phyloP scores from a whole-genome alignment of 1,140 invertebrate species.

The Bradynema listronoti region DNA sequence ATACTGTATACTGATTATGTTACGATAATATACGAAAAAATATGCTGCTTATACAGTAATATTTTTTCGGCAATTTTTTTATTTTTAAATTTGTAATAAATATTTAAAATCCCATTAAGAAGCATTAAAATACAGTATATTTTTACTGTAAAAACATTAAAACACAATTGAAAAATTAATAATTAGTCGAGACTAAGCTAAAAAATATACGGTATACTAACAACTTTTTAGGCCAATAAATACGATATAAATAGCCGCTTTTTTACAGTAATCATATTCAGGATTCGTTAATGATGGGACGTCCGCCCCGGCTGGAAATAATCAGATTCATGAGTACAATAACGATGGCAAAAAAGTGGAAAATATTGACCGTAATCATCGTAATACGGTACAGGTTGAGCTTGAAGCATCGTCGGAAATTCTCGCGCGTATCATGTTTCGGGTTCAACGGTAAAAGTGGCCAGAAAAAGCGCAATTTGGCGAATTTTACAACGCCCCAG shows the following conservation, averaged over 20 bases:
- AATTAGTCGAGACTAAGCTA: background rate
- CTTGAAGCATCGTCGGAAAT: slow-evolving; percentile 52
- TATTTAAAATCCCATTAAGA: too few relatives aligned
- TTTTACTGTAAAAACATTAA: too few relatives aligned
- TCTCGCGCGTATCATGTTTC: slow-evolving; percentile 41
- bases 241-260: background rate
- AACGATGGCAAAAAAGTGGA: slow-evolving; percentile 53
- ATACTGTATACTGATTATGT: too few relatives aligned
- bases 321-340: slow-evolving; percentile 56
- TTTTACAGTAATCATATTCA: slow-evolving; percentile 11
- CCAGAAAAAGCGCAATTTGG: slow-evolving; percentile 57
- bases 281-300: too few relatives aligned
- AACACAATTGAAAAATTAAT: background rate
- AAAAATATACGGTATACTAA: background rate
- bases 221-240: too few relatives aligned
- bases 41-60: too few relatives aligned
- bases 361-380: slow-evolving; percentile 56
- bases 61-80: too few relatives aligned
- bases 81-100: too few relatives aligned
- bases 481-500: slow-evolving; percentile 57
- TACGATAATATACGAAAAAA: too few relatives aligned
- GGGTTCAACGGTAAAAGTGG: slow-evolving; percentile 53
- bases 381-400: slow-evolving; percentile 49
- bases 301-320: slow-evolving; percentile 39
- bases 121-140: too few relatives aligned